Evolutionary conservation across 2,113 vertebrate genomes (phyloP).

Genomic region (Stomatorhinus ivindoensis): DNA sequence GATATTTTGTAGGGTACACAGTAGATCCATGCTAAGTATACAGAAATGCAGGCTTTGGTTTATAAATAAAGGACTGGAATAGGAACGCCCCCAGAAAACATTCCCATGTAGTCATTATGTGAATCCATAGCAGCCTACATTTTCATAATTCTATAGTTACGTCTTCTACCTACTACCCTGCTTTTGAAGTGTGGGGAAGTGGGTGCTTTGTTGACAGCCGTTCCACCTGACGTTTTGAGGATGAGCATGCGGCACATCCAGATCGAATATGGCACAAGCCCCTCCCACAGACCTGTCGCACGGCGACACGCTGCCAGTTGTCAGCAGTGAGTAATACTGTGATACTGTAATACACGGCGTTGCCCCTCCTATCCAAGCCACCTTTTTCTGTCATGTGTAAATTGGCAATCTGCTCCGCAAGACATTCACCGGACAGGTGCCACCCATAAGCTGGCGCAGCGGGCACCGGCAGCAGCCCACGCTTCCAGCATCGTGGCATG

Average conservation of each 20-base stretch:
- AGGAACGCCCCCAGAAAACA: background rate
- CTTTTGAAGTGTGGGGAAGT: background rate
- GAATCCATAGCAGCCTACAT: background rate
- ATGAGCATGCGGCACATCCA: background rate
- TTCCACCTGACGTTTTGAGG: background rate
- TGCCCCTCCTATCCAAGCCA: background rate
- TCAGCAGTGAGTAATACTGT: constrained; percentile 1
- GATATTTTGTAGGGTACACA: background rate
- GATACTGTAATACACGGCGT: constrained; percentile 22
- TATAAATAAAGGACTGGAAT: background rate
- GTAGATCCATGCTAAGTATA: background rate
- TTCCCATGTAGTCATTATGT: background rate
- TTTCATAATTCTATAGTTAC: background rate
- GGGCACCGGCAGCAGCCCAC: background rate
- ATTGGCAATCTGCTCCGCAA: background rate
- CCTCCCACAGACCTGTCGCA: constrained; percentile 1
- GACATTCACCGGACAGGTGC: background rate
- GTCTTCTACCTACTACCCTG: background rate
- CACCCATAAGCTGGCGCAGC: background rate
- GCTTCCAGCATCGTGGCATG: background rate
- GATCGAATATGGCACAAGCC: background rate
- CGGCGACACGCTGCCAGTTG: background rate
- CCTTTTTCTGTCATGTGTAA: background rate
- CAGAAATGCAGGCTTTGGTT: background rate
- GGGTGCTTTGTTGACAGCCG: background rate